Evolutionary conservation across 2,888 invertebrate genomes (phyloP).

Genomic region (Conistra vaccinii): DNA sequence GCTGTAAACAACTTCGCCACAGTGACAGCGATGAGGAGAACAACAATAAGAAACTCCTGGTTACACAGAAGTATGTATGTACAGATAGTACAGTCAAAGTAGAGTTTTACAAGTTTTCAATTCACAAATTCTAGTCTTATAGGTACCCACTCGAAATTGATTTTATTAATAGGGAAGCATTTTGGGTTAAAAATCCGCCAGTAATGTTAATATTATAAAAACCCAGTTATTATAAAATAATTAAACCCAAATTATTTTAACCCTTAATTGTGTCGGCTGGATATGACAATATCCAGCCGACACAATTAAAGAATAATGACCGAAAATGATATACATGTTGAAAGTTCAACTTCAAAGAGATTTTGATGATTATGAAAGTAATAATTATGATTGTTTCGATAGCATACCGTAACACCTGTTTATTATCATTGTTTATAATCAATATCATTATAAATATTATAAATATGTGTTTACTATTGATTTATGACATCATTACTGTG

Average conservation of each 20-base stretch:
- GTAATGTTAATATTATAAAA: no score
- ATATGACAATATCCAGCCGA: no score
- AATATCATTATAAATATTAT: neutral
- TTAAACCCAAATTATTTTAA: no score
- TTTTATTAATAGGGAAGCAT: neutral
- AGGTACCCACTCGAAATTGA: neutral
- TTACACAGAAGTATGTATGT: no score
- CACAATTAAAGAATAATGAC: neutral
- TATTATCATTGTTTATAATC: neutral
- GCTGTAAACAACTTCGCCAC: no score
- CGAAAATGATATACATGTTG: neutral
- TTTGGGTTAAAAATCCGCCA: no score
- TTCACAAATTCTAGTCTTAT: neutral
- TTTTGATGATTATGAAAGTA: slow-evolving; percentile 5
- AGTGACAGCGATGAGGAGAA: no score
- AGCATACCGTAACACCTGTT: neutral
- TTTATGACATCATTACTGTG: slow-evolving; percentile 4
- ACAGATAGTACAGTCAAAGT: no score
- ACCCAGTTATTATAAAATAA: no score
- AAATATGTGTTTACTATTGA: slow-evolving; percentile 4
- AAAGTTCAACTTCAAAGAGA: slow-evolving; percentile 19
- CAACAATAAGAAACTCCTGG: no score
- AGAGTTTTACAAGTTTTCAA: neutral
- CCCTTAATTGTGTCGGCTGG: no score
- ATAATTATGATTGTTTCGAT: slow-evolving; percentile 18